Evolutionary conservation across 1,140 invertebrate genomes (phyloP).

Genomic region (Bilobella aurantiaca): DNA sequence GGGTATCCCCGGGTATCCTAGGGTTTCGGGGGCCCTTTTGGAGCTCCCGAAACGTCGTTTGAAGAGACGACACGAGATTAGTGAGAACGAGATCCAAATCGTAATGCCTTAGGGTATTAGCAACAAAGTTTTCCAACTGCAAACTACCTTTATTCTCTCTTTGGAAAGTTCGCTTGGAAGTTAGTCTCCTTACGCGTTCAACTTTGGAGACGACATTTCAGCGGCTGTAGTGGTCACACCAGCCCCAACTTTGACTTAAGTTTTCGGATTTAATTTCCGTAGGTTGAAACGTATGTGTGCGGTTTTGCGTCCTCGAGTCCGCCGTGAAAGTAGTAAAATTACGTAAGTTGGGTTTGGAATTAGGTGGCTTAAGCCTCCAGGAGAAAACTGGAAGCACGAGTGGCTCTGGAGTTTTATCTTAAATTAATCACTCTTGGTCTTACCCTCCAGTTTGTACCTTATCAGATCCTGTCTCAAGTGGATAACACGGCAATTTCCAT

Average conservation of each 20-base stretch:
- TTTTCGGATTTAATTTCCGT: background rate
- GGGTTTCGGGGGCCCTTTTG: too few species aligned
- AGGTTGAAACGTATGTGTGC: background rate
- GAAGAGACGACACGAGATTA: background rate
- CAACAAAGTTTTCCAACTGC: background rate
- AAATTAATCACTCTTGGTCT: background rate
- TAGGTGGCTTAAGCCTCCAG: too few species aligned
- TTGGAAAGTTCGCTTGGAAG: too few species aligned
- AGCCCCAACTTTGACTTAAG: background rate
- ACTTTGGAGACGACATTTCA: background rate
- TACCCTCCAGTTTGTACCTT: background rate
- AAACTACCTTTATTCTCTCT: too few species aligned
- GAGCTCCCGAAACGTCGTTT: background rate
- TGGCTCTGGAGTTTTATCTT: background rate
- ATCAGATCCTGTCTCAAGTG: background rate
- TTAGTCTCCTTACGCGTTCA: too few species aligned
- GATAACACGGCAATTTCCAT: too few species aligned
- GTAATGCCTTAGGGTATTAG: background rate
- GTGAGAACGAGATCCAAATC: background rate
- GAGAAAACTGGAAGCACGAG: too few species aligned
- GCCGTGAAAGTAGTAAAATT: too few species aligned
- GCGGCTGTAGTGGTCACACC: background rate
- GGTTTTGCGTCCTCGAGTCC: too few species aligned
- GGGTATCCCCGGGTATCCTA: too few species aligned
- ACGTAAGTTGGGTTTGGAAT: too few species aligned